phyloP scores from a whole-genome alignment of 2,888 invertebrate genomes.

The Cheilosia vernalis region DNA sequence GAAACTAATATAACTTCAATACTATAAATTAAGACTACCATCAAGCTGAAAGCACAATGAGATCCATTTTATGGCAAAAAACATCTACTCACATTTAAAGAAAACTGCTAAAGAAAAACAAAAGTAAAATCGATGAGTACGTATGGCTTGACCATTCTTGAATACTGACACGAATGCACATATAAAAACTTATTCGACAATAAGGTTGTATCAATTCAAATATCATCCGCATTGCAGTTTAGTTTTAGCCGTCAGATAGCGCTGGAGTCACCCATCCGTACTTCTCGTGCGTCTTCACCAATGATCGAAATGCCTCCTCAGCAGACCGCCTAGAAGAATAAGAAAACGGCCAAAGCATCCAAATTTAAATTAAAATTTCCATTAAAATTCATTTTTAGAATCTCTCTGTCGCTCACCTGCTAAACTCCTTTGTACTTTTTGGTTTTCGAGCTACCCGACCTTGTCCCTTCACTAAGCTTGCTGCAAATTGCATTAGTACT shows the following conservation, averaged over 20 bases:
- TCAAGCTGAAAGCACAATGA: slow-evolving; percentile 28
- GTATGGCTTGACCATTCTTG: slow-evolving; percentile 39
- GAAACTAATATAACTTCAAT: slow-evolving; percentile 7
- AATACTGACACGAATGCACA: slow-evolving; percentile 65
- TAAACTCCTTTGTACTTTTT: slow-evolving; percentile 91
- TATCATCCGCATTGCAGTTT: slow-evolving; percentile 16
- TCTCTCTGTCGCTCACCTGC: slow-evolving; percentile 81
- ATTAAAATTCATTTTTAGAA: slow-evolving; percentile 1
- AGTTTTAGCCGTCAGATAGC: slow-evolving; percentile 90
- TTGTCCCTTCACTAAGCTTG: slow-evolving; percentile 94
- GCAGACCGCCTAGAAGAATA: slow-evolving; percentile 86
- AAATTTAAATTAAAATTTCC: slow-evolving; percentile 38
- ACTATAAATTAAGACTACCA: neutral
- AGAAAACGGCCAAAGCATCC: slow-evolving; percentile 25
- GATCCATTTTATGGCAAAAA: slow-evolving; percentile 15
- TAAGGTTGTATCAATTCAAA: slow-evolving; percentile 48
- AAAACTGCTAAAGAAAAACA: slow-evolving; percentile 28
- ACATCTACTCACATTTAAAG: slow-evolving; percentile 34
- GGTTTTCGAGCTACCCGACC: slow-evolving; percentile 91
- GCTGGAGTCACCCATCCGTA: slow-evolving; percentile 96
- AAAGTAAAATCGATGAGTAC: slow-evolving; percentile 43
- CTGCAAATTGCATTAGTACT: slow-evolving; percentile 94
- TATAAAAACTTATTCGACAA: slow-evolving; percentile 48
- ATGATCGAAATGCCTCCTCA: slow-evolving; percentile 93
- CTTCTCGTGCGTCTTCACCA: slow-evolving; percentile 95